Conservation (phyloP, 2,888 invertebrate species). For the Petrophora chlorosata region DNA sequence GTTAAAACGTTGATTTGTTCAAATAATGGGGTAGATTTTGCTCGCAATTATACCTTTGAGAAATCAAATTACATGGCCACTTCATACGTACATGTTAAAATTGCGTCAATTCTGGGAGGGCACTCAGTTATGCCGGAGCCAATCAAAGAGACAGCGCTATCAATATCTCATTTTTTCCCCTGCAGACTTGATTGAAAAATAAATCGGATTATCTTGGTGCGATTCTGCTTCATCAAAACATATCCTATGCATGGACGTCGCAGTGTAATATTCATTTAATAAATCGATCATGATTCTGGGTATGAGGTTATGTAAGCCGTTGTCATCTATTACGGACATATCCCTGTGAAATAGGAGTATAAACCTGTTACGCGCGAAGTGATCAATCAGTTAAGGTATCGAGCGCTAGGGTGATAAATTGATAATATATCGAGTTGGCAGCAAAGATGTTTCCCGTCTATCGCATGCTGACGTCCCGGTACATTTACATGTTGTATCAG, state of each 20-base stretch:
- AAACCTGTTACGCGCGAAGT: conserved; percentile 40
- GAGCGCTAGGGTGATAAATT: conserved; percentile 36
- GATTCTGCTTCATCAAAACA: conserved; percentile 4
- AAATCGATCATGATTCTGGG: not conserved
- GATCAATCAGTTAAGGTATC: conserved; percentile 58
- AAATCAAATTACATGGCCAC: conserved; percentile 17
- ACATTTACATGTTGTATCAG: conserved; percentile 34
- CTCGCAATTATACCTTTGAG: conserved; percentile 21
- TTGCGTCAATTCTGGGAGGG: conserved; percentile 18
- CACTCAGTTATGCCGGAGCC: conserved; percentile 15
- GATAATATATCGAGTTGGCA: conserved; percentile 50
- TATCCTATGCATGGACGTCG: not conserved
- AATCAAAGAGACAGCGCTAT: conserved; percentile 20
- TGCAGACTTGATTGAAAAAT: conserved; percentile 23
- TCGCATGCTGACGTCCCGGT: conserved; percentile 25
- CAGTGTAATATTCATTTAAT: conserved; percentile 2
- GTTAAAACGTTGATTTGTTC: conserved; percentile 43
- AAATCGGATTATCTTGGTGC: conserved; percentile 19
- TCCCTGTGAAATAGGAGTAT: conserved; percentile 21
- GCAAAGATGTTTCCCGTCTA: conserved; percentile 45
- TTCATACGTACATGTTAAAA: conserved; percentile 26
- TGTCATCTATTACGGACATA: conserved; percentile 5
- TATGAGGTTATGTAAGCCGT: conserved; percentile 3
- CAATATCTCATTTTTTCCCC: conserved; percentile 20
- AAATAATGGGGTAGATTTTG: conserved; percentile 30